phyloP scores from a whole-genome alignment of 2,113 vertebrate species.

The Telmatochromis brichardi region DNA sequence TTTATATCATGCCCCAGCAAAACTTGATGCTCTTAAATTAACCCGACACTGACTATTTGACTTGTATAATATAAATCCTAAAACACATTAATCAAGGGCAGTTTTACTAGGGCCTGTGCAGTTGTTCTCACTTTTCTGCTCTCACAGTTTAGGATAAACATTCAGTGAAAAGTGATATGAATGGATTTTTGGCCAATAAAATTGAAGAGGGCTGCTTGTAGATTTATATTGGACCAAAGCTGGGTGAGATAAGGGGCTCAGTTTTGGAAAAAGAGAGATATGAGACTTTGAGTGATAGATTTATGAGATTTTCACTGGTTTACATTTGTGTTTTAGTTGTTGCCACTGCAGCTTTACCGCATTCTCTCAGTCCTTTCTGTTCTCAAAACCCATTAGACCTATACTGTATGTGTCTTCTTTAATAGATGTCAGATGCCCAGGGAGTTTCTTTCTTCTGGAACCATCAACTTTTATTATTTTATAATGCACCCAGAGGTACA shows the following conservation, averaged over 20 bases:
- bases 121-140: background rate
- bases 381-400: background rate
- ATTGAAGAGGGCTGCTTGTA: background rate
- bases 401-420: background rate
- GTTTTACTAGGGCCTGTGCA: background rate
- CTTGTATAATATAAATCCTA: background rate
- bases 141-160: constrained; percentile 4
- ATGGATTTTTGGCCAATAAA: background rate
- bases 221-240: constrained; percentile 24
- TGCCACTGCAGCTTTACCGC: background rate
- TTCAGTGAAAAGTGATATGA: constrained; percentile 13
- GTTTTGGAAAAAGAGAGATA: background rate
- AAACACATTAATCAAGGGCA: constrained; percentile 21
- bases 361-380: background rate
- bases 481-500: background rate
- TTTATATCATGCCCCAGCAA: background rate
- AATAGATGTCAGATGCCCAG: background rate
- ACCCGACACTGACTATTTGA: background rate
- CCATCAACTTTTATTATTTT: background rate
- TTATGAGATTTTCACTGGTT: constrained; percentile 2
- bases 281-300: background rate
- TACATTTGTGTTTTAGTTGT: background rate
- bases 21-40: background rate
- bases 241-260: constrained; percentile 6
- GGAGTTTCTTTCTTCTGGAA: background rate